phyloP scores from a whole-genome alignment of 2,888 invertebrate species.

The Stramonita haemastoma region DNA sequence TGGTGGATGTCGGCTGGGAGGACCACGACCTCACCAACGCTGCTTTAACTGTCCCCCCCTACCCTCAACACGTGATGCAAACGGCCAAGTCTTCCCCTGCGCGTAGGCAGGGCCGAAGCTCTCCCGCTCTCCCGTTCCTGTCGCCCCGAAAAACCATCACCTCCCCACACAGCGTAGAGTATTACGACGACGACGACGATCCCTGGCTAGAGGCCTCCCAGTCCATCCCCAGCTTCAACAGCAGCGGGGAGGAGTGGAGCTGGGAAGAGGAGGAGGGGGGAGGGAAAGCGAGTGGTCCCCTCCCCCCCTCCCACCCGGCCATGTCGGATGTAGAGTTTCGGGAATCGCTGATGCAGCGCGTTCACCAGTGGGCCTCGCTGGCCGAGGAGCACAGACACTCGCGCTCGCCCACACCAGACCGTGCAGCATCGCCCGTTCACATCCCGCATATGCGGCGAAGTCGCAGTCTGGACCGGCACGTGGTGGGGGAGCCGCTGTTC shows the following conservation, averaged over 20 bases:
- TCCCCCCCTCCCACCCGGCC: slow-evolving; percentile 52
- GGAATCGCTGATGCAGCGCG: slow-evolving; percentile 60
- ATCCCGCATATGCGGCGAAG: slow-evolving; percentile 52
- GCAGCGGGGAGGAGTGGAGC: slow-evolving; percentile 50
- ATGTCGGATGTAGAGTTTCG: slow-evolving; percentile 59
- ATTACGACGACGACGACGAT: slow-evolving; percentile 47
- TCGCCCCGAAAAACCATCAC: slow-evolving; percentile 31
- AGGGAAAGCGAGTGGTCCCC: slow-evolving; percentile 52
- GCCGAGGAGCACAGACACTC: slow-evolving; percentile 54
- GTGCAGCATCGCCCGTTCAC: slow-evolving; percentile 44
- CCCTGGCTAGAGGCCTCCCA: slow-evolving; percentile 50
- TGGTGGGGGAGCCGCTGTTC: slow-evolving; percentile 55
- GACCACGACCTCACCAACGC: neutral
- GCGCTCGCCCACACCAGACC: slow-evolving; percentile 58
- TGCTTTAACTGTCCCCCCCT: neutral
- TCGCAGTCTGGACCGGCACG: slow-evolving; percentile 54
- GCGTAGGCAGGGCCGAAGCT: slow-evolving; percentile 25
- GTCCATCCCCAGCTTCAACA: slow-evolving; percentile 53
- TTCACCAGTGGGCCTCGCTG: slow-evolving; percentile 61
- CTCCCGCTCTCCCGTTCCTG: slow-evolving; percentile 10
- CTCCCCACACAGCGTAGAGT: slow-evolving; percentile 36
- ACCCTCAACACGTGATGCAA: neutral
- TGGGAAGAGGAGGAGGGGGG: slow-evolving; percentile 58
- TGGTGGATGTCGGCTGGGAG: neutral
- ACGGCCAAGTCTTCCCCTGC: slow-evolving; percentile 43